Conservation (phyloP, 2,888 invertebrate genomes). For the Thecocarcelia acutangulata region DNA sequence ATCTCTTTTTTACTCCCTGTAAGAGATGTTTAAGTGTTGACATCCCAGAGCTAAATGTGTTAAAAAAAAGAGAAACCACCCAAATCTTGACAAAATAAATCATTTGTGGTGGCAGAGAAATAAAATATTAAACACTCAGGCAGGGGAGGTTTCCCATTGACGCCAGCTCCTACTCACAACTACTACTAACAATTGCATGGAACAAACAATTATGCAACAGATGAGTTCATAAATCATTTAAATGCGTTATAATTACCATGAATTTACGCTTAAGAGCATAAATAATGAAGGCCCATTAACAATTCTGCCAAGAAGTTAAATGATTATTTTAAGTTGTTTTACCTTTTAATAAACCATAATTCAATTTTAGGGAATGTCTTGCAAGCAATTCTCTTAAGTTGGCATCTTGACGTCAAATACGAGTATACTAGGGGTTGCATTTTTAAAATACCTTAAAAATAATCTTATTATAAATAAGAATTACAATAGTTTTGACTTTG, state of each 20-base stretch:
- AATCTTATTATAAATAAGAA: slow-evolving; percentile 4
- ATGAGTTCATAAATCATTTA: slow-evolving; percentile 70
- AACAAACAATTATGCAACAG: slow-evolving; percentile 54
- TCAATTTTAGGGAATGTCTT: slow-evolving; percentile 13
- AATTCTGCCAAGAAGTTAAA: slow-evolving; percentile 11
- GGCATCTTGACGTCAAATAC: not conserved
- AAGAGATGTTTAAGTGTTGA: slow-evolving; percentile 58
- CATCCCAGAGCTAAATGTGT: too few relatives aligned
- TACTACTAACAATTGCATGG: slow-evolving; percentile 1
- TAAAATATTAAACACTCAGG: slow-evolving; percentile 29
- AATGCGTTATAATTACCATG: slow-evolving; percentile 70
- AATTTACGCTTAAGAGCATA: slow-evolving; percentile 54
- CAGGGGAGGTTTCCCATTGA: slow-evolving; percentile 54
- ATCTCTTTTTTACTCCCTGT: not conserved
- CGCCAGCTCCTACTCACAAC: slow-evolving; percentile 5
- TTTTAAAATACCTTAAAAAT: not conserved
- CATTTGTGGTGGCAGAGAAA: slow-evolving; percentile 30
- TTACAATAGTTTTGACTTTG: not conserved
- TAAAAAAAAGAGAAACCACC: slow-evolving; percentile 9
- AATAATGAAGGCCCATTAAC: slow-evolving; percentile 21
- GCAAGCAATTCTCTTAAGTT: slow-evolving; percentile 2
- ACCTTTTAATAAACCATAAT: slow-evolving; percentile 38
- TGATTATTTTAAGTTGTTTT: slow-evolving; percentile 38
- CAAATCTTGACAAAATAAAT: slow-evolving; percentile 50
- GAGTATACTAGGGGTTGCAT: slow-evolving; percentile 26